A percentile compares a stretch with the other conserved stretches of the same genome.
phyloP scores from a whole-genome alignment of 2,797 vertebrate genomes.

The Sebastes iracundus region DNA sequence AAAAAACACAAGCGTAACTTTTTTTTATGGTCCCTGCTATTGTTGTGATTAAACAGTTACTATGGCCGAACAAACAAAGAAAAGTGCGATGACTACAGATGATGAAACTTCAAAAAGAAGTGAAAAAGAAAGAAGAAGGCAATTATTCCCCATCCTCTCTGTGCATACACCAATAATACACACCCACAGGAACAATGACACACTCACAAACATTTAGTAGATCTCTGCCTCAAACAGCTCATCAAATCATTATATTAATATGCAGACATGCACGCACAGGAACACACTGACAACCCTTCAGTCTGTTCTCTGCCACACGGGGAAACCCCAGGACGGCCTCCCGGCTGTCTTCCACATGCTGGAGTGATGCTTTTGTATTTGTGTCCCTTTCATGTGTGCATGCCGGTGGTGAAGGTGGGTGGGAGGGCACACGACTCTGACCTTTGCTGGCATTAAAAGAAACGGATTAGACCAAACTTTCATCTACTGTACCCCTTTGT shows the following conservation, averaged over 20 bases:
- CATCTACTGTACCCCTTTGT: slow-evolving; percentile 47
- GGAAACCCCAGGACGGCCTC: background rate
- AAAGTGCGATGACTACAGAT: too few relatives aligned
- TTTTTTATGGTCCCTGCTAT: too few relatives aligned
- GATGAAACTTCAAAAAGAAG: too few relatives aligned
- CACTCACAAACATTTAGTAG: background rate
- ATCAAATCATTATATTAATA: background rate
- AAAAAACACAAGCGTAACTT: too few relatives aligned
- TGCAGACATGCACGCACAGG: background rate
- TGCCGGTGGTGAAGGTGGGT: slow-evolving; percentile 21
- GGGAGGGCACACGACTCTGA: slow-evolving; percentile 42
- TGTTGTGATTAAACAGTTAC: too few relatives aligned
- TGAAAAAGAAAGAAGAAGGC: too few relatives aligned
- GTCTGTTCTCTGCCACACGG: background rate
- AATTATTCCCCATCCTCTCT: background rate
- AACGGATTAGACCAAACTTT: slow-evolving; percentile 53
- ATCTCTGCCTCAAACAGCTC: background rate
- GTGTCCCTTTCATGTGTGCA: slow-evolving; percentile 44
- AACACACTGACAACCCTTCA: background rate
- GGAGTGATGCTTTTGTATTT: slow-evolving; percentile 9
- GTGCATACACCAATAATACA: background rate
- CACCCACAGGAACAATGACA: background rate
- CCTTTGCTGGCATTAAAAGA: slow-evolving; percentile 72
- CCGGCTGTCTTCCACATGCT: slow-evolving; percentile 16
- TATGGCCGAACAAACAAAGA: too few relatives aligned